Percentiles rank a stretch among this genome's conserved stretches.
Conservation (phyloP, 2,888 invertebrate species). For the Meliscaeva auricollis region DNA sequence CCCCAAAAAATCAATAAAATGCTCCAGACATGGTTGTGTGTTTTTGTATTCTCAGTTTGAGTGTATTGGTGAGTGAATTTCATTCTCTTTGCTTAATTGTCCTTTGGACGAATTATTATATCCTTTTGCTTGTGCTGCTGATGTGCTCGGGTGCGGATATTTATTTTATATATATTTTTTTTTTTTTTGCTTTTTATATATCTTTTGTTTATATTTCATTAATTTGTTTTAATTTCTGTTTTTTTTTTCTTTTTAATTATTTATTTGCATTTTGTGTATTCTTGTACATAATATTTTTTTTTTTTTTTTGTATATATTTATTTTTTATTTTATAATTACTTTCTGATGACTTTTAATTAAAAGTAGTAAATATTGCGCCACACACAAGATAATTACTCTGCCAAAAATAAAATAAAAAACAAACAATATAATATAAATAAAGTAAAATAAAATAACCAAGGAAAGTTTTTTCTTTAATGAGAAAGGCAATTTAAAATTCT, state of each 20-base stretch:
- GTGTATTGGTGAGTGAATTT: constrained; percentile 55
- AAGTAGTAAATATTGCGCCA: constrained; percentile 63
- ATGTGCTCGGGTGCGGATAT: constrained; percentile 45
- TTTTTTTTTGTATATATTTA: constrained; percentile 7
- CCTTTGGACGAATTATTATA: constrained; percentile 61
- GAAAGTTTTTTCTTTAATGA: neutral
- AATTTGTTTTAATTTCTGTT: constrained; percentile 49
- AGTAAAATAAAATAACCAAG: no score
- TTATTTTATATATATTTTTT: constrained; percentile 21
- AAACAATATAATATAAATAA: neutral
- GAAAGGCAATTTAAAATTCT: neutral
- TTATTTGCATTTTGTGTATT: constrained; percentile 33
- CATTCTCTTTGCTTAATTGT: constrained; percentile 72
- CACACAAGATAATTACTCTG: constrained; percentile 45
- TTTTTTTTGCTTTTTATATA: neutral
- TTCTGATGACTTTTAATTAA: constrained; percentile 77
- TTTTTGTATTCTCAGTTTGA: neutral
- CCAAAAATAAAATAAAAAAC: constrained; percentile 1
- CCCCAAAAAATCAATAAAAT: constrained; percentile 68
- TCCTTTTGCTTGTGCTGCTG: constrained; percentile 32
- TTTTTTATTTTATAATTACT: constrained; percentile 70
- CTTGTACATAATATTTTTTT: neutral
- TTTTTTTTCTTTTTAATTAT: constrained; percentile 62
- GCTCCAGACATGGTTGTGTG: constrained; percentile 53
- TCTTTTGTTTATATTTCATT: constrained; percentile 73